Base-by-base conservation (phyloP, 2,797 vertebrate species). In the Chrysolophus pictus region DNA sequence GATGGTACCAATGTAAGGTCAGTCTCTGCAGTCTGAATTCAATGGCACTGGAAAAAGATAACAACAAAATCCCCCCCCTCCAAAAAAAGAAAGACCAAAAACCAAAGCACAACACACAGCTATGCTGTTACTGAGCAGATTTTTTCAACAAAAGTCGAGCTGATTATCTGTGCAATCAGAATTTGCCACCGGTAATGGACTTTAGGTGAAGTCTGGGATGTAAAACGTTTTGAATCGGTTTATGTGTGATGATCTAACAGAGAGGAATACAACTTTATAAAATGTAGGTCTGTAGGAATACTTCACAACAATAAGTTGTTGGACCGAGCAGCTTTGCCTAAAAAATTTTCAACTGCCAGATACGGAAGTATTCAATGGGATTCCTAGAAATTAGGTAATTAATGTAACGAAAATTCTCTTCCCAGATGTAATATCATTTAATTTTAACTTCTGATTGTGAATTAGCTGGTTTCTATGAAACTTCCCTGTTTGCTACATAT, bases 381-480 rank as follows among this genome's bases (percentile, higher is more conserved):
- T 39, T 55, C 28, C 39, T 18, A 13, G 18, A 37, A 60, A 74
- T 29, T 0, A 24, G 2, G 4, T 3, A 1, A 26, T 18, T 39
- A 33, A 9, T 44, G 28, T 8, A 51, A 42, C 28, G 26, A 44
- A 10, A 29, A 37, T 21, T 19, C 14, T 51, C 41, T 41, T 82
- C 84, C 86, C 80, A 75, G 90, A 46, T 74, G 58, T 35, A 1
- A 2, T 8, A 10, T 56, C 0, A 2, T 47, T 84, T 31, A 13
- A 12, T 35, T 63, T 62, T 5, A 29, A 42, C 13, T 84, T 95
- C 93, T 96, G 92, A 69, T 97, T 98, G 98, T 91, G 58, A 93
- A 91, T 96, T 72, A 73, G 89, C 92, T 98, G 98, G 98, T 99
- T 99, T 99, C 98, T 98, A n/a, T 98, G 98, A 99, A 98, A 99